These are phyloP conservation scores for Parauchenoglanis punctatus DNA, from an alignment of 2,797 vertebrate genomes.

Conservation along the genomic window DNA sequence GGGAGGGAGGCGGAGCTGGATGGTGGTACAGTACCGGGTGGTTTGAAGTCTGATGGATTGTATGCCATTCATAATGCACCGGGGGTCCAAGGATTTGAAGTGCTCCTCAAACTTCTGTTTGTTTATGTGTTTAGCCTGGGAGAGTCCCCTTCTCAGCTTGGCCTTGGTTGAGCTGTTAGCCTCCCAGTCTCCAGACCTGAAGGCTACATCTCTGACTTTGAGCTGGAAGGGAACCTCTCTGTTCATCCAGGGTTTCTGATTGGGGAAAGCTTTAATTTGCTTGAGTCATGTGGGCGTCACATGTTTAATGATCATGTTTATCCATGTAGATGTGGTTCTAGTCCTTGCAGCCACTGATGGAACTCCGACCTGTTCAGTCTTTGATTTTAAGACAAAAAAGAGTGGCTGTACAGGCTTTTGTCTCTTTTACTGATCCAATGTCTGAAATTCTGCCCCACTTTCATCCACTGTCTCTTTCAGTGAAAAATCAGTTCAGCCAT, in stretches of 20 bases:
- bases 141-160: conserved; percentile 4
- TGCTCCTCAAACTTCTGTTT: not conserved
- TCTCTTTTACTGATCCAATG: not conserved
- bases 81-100: not conserved
- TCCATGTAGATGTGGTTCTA: no score
- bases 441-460: not conserved
- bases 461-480: not conserved
- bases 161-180: conserved; percentile 6
- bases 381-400: not conserved
- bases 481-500: not conserved
- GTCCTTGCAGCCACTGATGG: no score
- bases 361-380: not conserved
- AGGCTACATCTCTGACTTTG: not conserved
- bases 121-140: not conserved
- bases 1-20: not conserved
- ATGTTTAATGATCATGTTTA: no score
- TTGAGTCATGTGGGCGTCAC: no score
- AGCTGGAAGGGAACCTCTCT: not conserved
- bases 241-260: not conserved
- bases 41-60: not conserved
- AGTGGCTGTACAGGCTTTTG: not conserved
- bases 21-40: not conserved
- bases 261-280: not conserved
- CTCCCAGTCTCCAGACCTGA: conserved; percentile 12
- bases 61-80: not conserved